Conservation (phyloP, 2,888 invertebrate species). For the Meteorus cinctellus region DNA sequence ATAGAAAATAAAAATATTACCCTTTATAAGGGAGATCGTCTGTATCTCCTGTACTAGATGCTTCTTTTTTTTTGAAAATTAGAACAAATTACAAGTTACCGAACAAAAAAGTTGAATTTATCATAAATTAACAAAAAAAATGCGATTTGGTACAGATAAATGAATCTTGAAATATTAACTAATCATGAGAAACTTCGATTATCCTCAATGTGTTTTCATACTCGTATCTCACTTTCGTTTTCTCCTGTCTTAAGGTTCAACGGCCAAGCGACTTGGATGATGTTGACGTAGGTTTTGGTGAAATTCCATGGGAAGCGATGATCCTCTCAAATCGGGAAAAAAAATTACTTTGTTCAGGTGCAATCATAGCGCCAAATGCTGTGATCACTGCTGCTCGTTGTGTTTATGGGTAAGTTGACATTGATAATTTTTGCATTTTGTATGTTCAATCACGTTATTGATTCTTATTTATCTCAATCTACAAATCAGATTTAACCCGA, state of each 20-base stretch:
- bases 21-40: no score
- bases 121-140: no score
- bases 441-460: background rate
- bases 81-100: no score
- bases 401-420: conserved; percentile 81
- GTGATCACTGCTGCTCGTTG: conserved; percentile 88
- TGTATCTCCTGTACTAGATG: no score
- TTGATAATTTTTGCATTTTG: background rate
- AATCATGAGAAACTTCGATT: no score
- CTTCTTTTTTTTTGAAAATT: no score
- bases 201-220: background rate
- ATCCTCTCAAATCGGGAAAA: conserved; percentile 82
- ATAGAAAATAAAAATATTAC: no score
- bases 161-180: no score
- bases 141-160: no score
- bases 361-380: conserved; percentile 83
- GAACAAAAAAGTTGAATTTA: no score
- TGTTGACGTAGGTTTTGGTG: conserved; percentile 83
- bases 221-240: conserved; percentile 9
- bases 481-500: conserved; percentile 76
- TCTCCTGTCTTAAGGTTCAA: conserved; percentile 55
- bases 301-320: conserved; percentile 93
- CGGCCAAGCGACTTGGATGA: conserved; percentile 57
- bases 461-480: conserved; percentile 4
- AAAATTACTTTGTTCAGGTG: conserved; percentile 86